Evolutionary conservation across 1,140 invertebrate genomes (phyloP).

Genomic region (Bemisia tabaci): DNA sequence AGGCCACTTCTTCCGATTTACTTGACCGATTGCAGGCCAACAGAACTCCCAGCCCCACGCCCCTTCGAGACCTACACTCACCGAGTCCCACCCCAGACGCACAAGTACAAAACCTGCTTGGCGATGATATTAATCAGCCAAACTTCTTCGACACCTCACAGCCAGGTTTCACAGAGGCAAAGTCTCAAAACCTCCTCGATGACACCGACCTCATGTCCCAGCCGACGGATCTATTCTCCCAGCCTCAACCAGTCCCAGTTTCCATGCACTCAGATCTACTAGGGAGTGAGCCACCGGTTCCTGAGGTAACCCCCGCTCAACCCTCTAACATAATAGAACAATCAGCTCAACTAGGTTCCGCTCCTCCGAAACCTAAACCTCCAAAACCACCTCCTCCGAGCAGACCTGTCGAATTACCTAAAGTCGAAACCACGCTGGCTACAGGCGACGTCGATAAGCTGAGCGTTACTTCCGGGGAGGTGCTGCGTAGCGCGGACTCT

Average conservation of each 20-base stretch:
- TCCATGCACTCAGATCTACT: too few relatives aligned
- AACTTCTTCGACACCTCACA: not conserved
- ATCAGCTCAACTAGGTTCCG: not conserved
- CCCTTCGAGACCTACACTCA: conserved; percentile 60
- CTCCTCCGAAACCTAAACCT: conserved; percentile 22
- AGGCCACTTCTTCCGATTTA: conserved; percentile 69
- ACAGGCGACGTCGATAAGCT: conserved; percentile 29
- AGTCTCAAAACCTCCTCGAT: not conserved
- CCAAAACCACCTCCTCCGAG: conserved; percentile 35
- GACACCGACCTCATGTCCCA: not conserved
- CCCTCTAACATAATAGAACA: not conserved
- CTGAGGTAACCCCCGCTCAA: not conserved
- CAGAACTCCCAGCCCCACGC: conserved; percentile 63
- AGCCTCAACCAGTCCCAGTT: not conserved
- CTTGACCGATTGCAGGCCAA: conserved; percentile 67
- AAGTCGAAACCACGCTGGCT: conserved; percentile 18
- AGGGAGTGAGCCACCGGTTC: not conserved
- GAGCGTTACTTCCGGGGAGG: conserved; percentile 39
- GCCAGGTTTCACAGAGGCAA: not conserved
- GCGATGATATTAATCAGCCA: conserved; percentile 23
- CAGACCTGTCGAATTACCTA: conserved; percentile 24
- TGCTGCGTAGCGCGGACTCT: conserved; percentile 20
- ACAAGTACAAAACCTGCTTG: conserved; percentile 22
- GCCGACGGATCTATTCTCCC: not conserved
- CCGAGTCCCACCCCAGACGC: conserved; percentile 67